These are phyloP conservation scores for Eristalis arbustorum DNA, from an alignment of 2,888 invertebrate species.

Conservation along the genomic window DNA sequence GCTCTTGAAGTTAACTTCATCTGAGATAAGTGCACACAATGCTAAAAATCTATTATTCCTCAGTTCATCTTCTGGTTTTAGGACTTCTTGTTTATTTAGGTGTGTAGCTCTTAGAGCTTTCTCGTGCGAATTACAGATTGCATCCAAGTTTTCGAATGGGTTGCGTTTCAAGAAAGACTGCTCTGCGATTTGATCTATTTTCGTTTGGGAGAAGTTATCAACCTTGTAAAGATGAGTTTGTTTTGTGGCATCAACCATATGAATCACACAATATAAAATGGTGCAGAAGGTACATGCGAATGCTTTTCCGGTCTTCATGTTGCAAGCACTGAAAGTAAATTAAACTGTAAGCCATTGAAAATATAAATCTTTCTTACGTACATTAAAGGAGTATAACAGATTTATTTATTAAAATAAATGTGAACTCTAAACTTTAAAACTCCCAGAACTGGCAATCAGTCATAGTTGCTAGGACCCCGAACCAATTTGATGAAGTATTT, in stretches of 20 bases:
- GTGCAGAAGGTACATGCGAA: conserved; percentile 74
- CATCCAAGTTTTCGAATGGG: not conserved
- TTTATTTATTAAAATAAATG: too few species aligned
- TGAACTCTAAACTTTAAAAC: too few species aligned
- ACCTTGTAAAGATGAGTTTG: not conserved
- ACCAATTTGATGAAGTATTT: too few species aligned
- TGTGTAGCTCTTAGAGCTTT: conserved; percentile 82
- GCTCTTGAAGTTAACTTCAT: conserved; percentile 82
- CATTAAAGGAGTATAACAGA: too few species aligned
- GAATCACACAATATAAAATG: conserved; percentile 73
- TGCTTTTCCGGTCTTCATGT: conserved; percentile 73
- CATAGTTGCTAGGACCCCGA: too few species aligned
- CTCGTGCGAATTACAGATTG: conserved; percentile 78
- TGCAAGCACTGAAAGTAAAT: not conserved
- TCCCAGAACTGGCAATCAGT: too few species aligned
- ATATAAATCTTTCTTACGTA: too few species aligned
- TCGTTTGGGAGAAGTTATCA: conserved; percentile 36
- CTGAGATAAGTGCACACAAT: conserved; percentile 84
- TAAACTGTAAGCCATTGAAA: not conserved
- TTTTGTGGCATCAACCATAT: conserved; percentile 72
- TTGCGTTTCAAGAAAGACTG: not conserved
- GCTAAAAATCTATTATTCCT: conserved; percentile 84
- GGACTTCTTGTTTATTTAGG: conserved; percentile 82
- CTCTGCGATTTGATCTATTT: not conserved
- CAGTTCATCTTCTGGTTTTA: conserved; percentile 84